These are phyloP conservation scores for Geotrypetes seraphini DNA, from an alignment of 2,797 vertebrate species.

Conservation along the genomic window DNA sequence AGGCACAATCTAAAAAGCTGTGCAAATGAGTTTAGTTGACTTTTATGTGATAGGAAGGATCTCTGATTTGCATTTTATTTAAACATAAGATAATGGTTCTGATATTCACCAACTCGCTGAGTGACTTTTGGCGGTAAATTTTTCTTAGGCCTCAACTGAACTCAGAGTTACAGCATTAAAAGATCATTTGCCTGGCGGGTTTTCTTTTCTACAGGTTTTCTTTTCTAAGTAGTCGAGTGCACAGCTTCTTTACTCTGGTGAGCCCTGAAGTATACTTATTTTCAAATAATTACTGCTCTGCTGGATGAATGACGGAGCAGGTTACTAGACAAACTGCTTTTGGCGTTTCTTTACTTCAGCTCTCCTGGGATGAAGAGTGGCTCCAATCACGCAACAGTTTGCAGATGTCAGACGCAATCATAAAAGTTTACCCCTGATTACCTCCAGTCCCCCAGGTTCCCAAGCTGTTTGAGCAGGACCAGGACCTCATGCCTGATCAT, in stretches of 20 bases:
- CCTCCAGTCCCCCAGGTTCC: neutral
- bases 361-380: constrained; percentile 9
- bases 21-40: no score
- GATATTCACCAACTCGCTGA: no score
- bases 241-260: constrained; percentile 12
- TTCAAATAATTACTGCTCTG: neutral
- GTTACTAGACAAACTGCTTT: constrained; percentile 8
- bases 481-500: neutral
- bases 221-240: no score
- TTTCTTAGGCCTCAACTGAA: no score
- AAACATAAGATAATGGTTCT: no score
- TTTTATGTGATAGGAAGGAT: no score
- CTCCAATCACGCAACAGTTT: neutral
- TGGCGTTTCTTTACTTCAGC: neutral
- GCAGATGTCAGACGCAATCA: neutral
- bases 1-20: no score
- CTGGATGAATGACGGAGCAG: constrained; percentile 10
- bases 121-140: no score
- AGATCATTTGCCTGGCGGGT: no score
- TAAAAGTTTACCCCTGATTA: constrained; percentile 7
- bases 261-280: constrained; percentile 2
- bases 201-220: no score
- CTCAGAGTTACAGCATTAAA: no score
- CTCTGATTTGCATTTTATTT: no score
- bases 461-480: neutral